Percentiles rank a stretch among this genome's conserved stretches.
Conservation (phyloP, 2,113 vertebrate species). For the Campylomormyrus tamandua region DNA sequence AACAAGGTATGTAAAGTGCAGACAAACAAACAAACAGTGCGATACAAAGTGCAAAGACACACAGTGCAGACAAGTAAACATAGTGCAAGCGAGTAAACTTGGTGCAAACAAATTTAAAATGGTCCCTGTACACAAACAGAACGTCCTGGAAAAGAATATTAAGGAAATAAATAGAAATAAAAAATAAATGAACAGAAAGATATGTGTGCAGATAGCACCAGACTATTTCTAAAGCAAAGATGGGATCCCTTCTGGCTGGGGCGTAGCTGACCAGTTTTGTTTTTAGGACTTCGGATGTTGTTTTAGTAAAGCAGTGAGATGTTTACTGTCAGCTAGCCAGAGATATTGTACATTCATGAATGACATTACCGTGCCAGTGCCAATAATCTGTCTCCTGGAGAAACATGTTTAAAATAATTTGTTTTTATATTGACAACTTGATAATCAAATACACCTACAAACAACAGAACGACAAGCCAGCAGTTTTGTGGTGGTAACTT, state of each 20-base stretch:
- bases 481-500: not conserved
- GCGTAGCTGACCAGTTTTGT: not conserved
- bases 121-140: not conserved
- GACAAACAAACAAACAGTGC: not conserved
- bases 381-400: not conserved
- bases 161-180: not conserved
- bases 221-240: not conserved
- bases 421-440: not conserved
- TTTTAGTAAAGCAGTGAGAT: not conserved
- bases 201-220: not conserved
- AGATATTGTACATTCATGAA: not conserved
- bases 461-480: not conserved
- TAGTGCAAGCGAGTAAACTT: not conserved
- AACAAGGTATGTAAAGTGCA: not conserved
- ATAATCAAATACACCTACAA: not conserved
- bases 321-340: not conserved
- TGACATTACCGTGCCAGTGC: not conserved
- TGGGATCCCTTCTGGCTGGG: not conserved
- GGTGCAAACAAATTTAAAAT: not conserved
- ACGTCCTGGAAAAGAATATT: not conserved
- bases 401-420: not conserved
- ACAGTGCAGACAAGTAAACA: not conserved
- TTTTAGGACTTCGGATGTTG: not conserved
- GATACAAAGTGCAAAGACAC: not conserved
- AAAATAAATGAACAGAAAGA: not conserved